Base-by-base conservation (phyloP, 2,888 invertebrate genomes). In the Stenodera caucasica region DNA sequence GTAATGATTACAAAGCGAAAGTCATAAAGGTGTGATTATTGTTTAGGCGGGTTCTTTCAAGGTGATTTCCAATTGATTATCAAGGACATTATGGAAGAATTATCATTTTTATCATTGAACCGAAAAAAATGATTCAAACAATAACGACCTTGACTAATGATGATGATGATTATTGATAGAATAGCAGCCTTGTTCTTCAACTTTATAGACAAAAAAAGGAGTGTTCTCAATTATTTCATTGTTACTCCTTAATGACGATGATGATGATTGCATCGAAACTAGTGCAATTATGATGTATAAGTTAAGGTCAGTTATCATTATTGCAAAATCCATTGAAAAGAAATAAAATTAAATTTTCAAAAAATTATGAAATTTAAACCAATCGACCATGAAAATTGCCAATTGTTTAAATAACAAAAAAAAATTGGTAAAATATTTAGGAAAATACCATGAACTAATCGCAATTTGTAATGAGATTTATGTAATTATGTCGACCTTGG, bases 381-480 rank as follows among this genome's bases (percentile, higher is more conserved):
- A 40, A 40, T 40, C 40, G 18, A 40, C 9, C 40, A 9, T 40
- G 9, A 18, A 40, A 11, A 40, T 40, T 18, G 9, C 40, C 9
- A 40, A 40, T 40, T 40, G 40, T 40, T 40, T 40, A 40, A 40
- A 40, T 2, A 40, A 40, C 7, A 40, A 26, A 26, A 26, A 26
- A 26, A 26, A 26, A 26, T n/a, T n/a, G n/a, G n/a, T n/a, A 26
- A 18, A 11, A 21, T 1, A 40, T 40, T 40, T 40, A 40, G 21
- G 21, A 40, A 40, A 40, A 40, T 40, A 40, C 40, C 40, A 12
- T 18, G 37, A 18, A 40, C 18, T 18, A 40, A 40, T 40, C 37
- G 37, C 37, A 40, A 40, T 40, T 15, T 40, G 40, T 40, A 40
- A 40, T 40, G 40, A 40, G 40, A 40, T 40, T 40, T 40, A 40